phyloP scores from a whole-genome alignment of 1,140 invertebrate species.

The Meteorus sp. region DNA sequence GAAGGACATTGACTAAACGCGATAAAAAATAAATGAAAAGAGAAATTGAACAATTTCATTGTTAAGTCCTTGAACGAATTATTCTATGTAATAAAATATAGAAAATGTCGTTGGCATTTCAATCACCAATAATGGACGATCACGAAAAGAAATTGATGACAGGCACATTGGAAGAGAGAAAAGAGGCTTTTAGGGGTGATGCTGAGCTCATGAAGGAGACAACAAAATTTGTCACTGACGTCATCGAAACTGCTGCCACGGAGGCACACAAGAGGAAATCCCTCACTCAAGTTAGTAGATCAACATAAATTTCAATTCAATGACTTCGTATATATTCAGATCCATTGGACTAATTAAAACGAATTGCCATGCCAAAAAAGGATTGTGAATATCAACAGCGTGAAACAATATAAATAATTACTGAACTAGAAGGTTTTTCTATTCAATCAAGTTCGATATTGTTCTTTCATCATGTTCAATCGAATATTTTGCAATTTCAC shows the following conservation, averaged over 20 bases:
- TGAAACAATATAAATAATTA: too few species aligned
- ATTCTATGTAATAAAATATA: background rate
- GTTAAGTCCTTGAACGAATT: too few species aligned
- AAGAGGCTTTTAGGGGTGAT: conserved; percentile 54
- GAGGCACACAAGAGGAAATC: conserved; percentile 50
- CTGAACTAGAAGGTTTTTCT: too few species aligned
- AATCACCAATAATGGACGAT: conserved; percentile 44
- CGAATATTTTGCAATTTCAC: too few species aligned
- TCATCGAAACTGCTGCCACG: conserved; percentile 50
- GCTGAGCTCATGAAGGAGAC: conserved; percentile 55
- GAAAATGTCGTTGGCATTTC: conserved; percentile 39
- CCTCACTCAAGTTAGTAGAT: conserved; percentile 42
- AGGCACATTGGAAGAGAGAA: conserved; percentile 48
- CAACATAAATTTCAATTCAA: conserved; percentile 7
- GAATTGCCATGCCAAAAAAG: too few species aligned
- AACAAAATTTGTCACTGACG: conserved; percentile 51
- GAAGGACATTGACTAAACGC: too few species aligned
- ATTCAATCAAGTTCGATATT: too few species aligned
- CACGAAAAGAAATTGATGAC: conserved; percentile 43
- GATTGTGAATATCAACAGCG: too few species aligned
- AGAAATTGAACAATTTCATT: too few species aligned
- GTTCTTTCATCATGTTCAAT: too few species aligned
- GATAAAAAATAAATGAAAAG: too few species aligned
- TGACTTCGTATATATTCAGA: background rate
- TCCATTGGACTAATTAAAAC: background rate